A percentile compares a stretch with the other conserved stretches of the same genome.
Conservation (phyloP, 2,113 vertebrate genomes). For the Tachuris rubrigastra region DNA sequence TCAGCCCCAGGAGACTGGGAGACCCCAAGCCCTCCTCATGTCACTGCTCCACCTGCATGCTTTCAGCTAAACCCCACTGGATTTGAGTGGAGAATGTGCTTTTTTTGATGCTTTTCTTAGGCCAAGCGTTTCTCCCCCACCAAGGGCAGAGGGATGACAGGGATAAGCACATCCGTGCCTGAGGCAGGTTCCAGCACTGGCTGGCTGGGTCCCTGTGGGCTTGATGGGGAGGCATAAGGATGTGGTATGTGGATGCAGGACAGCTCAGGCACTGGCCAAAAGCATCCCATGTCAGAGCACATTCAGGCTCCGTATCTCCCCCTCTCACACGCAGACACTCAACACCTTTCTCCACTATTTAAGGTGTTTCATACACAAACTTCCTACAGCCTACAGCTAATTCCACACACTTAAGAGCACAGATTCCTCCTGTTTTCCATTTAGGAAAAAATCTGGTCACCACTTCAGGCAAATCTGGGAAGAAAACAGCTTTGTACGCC, state of each 20-base stretch:
- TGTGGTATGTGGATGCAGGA: background rate
- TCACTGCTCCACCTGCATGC: background rate
- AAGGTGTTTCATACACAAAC: background rate
- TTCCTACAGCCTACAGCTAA: background rate
- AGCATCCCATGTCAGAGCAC: background rate
- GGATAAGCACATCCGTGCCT: background rate
- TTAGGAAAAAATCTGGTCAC: slow-evolving; percentile 1
- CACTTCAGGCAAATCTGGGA: background rate
- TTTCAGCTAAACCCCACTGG: background rate
- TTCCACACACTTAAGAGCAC: background rate
- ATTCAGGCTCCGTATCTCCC: background rate
- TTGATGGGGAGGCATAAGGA: background rate
- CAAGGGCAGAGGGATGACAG: background rate
- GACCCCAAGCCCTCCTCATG: background rate
- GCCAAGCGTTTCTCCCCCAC: background rate
- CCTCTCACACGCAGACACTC: background rate
- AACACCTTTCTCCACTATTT: background rate
- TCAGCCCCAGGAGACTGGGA: background rate
- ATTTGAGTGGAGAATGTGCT: rapidly evolving
- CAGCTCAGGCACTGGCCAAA: background rate
- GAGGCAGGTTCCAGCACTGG: rapidly evolving
- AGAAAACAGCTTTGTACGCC: rapidly evolving
- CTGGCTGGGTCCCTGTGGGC: background rate
- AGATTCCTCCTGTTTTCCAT: background rate
- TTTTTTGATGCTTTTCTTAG: background rate